phyloP scores from a whole-genome alignment of 2,113 vertebrate genomes.

The Zootoca vivipara region DNA sequence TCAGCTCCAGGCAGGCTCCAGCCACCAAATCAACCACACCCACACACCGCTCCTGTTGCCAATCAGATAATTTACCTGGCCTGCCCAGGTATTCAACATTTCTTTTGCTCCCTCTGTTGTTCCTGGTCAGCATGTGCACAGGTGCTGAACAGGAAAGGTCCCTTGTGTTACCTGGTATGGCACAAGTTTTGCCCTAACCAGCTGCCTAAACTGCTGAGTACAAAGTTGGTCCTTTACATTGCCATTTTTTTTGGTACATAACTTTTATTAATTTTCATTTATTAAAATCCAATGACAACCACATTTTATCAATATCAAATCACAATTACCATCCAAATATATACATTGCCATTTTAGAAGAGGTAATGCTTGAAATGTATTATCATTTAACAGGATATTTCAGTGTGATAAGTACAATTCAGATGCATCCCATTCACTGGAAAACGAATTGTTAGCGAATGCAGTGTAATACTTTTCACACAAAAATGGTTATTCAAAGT shows the following conservation, averaged over 20 bases:
- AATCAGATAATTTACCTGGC: no score
- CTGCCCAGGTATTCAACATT: background rate
- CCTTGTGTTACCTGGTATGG: background rate
- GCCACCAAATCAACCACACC: background rate
- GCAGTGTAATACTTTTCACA: background rate
- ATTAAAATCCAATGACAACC: no score
- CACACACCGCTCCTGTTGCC: no score
- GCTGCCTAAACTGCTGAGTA: background rate
- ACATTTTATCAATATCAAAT: no score
- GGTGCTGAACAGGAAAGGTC: background rate
- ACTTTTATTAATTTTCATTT: no score
- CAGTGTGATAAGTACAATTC: conserved; percentile 49
- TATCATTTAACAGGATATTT: conserved; percentile 36
- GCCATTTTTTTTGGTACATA: conserved; percentile 1
- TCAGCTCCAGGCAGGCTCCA: background rate
- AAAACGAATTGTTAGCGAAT: background rate
- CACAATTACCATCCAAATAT: no score
- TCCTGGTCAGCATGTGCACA: background rate
- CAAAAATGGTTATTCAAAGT: conserved; percentile 5
- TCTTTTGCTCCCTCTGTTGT: background rate
- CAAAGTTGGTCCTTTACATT: background rate
- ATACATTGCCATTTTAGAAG: conserved; percentile 15
- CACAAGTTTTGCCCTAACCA: background rate
- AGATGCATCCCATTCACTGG: conserved; percentile 40
- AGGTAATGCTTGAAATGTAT: background rate